Evolutionary conservation across 1,140 invertebrate species (phyloP).

Genomic region (Tenebrio molitor): DNA sequence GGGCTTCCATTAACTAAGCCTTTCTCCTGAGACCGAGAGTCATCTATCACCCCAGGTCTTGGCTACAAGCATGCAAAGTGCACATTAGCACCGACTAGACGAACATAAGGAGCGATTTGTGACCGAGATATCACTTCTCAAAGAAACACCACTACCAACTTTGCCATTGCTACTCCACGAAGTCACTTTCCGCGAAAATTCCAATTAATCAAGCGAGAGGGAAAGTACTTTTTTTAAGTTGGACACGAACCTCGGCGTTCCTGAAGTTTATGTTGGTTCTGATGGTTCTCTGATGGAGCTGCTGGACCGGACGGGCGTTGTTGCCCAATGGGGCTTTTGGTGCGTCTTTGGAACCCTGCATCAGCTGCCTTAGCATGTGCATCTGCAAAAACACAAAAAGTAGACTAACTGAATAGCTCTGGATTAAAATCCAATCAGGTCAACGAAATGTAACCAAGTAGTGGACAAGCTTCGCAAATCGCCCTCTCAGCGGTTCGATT

Average conservation of each 20-base stretch:
- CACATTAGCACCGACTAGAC: slow-evolving; percentile 54
- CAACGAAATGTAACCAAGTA: slow-evolving; percentile 7
- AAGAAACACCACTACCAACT: slow-evolving; percentile 38
- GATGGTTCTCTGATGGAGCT: slow-evolving; percentile 90
- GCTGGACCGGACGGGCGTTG: slow-evolving; percentile 93
- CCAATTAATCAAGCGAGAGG: slow-evolving; percentile 41
- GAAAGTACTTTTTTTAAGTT: not conserved
- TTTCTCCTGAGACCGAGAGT: slow-evolving; percentile 51
- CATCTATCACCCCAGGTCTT: slow-evolving; percentile 50
- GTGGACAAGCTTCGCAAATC: not conserved
- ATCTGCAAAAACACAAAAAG: slow-evolving; percentile 73
- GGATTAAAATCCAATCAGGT: slow-evolving; percentile 19
- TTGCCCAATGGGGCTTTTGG: slow-evolving; percentile 93
- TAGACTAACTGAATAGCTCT: not conserved
- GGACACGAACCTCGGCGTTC: slow-evolving; percentile 57
- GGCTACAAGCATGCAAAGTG: slow-evolving; percentile 54
- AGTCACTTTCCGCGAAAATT: slow-evolving; percentile 28
- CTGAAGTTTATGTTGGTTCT: slow-evolving; percentile 96
- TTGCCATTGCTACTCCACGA: slow-evolving; percentile 16
- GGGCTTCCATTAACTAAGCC: slow-evolving; percentile 53
- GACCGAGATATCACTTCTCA: slow-evolving; percentile 49
- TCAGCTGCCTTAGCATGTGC: slow-evolving; percentile 86
- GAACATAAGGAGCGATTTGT: slow-evolving; percentile 52
- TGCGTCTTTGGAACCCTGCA: slow-evolving; percentile 86
- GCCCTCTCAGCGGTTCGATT: not conserved